Base-by-base conservation (phyloP, 2,888 invertebrate species). In the Stenodema calcarata region DNA sequence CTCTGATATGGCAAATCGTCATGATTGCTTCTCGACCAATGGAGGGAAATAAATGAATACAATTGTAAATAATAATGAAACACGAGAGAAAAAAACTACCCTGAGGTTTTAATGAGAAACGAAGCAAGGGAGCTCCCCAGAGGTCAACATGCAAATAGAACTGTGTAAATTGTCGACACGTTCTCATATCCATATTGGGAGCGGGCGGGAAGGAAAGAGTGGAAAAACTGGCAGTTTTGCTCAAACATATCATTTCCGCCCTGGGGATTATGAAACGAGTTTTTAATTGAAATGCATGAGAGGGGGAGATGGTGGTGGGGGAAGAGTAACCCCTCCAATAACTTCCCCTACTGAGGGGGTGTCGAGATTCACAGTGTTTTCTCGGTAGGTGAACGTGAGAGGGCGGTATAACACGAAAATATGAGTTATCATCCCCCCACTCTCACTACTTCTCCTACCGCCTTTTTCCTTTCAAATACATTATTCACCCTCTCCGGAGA, bases 191-290 rank as follows among this genome's bases (percentile, higher is more conserved):
- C 73, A 75, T 35, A 35, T 18, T 16, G 73, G 35, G 41, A 41
- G 16, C 0, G 42, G 73, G 30, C 6, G 23, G 73, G 30, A 28
- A 16, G 30, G 35, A 23, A 27, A 69, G 69, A 11, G 62, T 6
- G 9, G 28, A 75, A 75, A 75, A 16, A 54, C 30, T 54, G 54
- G 50, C 28, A 28, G 80, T 80, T 54, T 80, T 54, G 27, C 42
- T 80, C 80, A 50, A 80, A 80, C 80, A 80, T 80, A 84, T 84
- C 84, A 84, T 84, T 73, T 84, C 73, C 47, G 30, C 84, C 75
- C 84, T 84, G 28, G 84, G 73, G 84, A 84, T 73, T 44, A 69
- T 75, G 35, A 44, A 84, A 84, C 75, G 84, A 84, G 84, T 84
- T 84, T 84, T 84, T 84, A 84, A 84, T 84, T 84, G 84, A 75